These are phyloP conservation scores for Lepetodrilus schrolli DNA, from an alignment of 2,888 invertebrate genomes.

Conservation along the genomic window DNA sequence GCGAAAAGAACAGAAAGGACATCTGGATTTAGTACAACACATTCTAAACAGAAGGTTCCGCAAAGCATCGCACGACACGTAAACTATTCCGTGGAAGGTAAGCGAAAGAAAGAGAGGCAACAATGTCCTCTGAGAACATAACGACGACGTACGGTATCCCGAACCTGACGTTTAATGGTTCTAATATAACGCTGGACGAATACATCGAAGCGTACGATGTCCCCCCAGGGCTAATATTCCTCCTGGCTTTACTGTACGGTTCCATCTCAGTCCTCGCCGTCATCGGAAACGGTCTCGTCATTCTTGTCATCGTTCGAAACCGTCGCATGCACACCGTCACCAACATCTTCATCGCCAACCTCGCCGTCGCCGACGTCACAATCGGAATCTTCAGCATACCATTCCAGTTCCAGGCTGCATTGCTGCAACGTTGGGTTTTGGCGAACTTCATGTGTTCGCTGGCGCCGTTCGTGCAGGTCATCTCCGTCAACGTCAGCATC, in stretches of 20 bases:
- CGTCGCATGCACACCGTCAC: constrained; percentile 87
- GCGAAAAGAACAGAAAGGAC: too few relatives aligned
- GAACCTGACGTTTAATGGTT: constrained; percentile 24
- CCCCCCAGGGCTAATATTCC: constrained; percentile 83
- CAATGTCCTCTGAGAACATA: not conserved
- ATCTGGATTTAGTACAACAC: too few relatives aligned
- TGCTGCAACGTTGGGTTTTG: constrained; percentile 89
- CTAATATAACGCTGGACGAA: not conserved
- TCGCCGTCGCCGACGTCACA: constrained; percentile 89
- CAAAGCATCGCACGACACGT: too few relatives aligned
- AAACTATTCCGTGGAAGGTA: too few relatives aligned
- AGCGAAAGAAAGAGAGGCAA: too few relatives aligned
- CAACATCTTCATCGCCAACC: constrained; percentile 89
- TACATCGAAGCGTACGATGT: constrained; percentile 84
- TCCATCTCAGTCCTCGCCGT: constrained; percentile 87
- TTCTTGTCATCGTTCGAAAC: constrained; percentile 87
- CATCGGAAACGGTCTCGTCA: constrained; percentile 88
- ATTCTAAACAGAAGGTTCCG: too few relatives aligned
- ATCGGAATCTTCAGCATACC: constrained; percentile 90
- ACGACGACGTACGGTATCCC: not conserved
- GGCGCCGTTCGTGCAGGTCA: constrained; percentile 89
- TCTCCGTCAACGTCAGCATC: constrained; percentile 91
- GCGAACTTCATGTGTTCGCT: constrained; percentile 91
- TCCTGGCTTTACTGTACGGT: constrained; percentile 87
- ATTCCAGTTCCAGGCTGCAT: constrained; percentile 91